Evolutionary conservation across 2,888 invertebrate species (phyloP).

Genomic region (Tenthredo distinguenda): DNA sequence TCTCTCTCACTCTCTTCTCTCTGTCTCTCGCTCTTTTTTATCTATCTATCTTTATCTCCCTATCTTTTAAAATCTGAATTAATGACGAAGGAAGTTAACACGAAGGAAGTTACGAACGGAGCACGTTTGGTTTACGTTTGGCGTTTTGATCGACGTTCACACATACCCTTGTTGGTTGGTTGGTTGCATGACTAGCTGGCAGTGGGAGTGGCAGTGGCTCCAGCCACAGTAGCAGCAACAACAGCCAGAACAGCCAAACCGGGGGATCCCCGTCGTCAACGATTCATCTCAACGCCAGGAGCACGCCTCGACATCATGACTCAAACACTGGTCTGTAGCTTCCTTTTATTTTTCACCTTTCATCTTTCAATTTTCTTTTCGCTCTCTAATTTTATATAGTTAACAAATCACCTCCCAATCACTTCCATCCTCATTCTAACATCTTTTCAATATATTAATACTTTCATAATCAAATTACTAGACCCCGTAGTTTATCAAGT

Average conservation of each 20-base stretch:
- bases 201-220: conserved; percentile 68
- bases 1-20: not conserved
- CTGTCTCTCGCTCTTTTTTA: not conserved
- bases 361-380: conserved; percentile 52
- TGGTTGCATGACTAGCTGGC: conserved; percentile 76
- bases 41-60: conserved; percentile 18
- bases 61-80: conserved; percentile 17
- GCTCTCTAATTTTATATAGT: conserved; percentile 45
- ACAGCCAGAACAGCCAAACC: conserved; percentile 76
- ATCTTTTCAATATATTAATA: not conserved
- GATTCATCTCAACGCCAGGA: conserved; percentile 58
- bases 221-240: conserved; percentile 73
- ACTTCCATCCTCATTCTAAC: not conserved
- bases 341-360: conserved; percentile 51
- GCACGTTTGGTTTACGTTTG: conserved; percentile 51
- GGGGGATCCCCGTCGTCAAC: conserved; percentile 68
- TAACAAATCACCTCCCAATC: not conserved
- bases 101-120: conserved; percentile 38
- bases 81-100: conserved; percentile 18
- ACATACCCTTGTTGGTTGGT: conserved; percentile 71
- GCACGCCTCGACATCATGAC: conserved; percentile 68
- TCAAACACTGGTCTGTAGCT: conserved; percentile 75
- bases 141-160: conserved; percentile 62
- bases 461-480: not conserved
- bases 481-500: not conserved